These are phyloP conservation scores for Grantiella picta DNA, from an alignment of 2,113 vertebrate species.

Conservation along the genomic window DNA sequence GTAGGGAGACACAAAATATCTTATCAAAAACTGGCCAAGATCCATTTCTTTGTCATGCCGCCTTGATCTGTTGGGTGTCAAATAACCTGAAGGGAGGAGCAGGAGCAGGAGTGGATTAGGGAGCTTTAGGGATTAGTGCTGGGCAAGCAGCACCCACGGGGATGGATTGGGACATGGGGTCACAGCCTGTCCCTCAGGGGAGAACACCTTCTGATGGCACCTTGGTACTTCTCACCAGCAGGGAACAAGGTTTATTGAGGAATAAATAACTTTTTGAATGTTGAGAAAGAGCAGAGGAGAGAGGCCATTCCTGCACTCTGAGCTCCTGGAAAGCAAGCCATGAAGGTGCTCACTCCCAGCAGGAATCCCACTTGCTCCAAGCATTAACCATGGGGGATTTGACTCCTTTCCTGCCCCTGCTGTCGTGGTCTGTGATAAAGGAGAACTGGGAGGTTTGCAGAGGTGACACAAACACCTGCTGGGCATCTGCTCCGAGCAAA, in stretches of 20 bases:
- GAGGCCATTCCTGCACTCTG: background rate
- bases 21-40: background rate
- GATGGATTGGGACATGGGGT: background rate
- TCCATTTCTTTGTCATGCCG: background rate
- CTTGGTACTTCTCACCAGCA: rapidly evolving
- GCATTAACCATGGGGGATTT: rapidly evolving
- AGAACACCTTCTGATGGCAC: background rate
- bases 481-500: rapidly evolving
- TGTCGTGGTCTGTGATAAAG: background rate
- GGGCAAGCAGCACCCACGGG: background rate
- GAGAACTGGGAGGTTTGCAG: background rate
- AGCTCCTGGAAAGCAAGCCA: background rate
- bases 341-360: background rate
- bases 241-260: background rate
- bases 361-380: background rate
- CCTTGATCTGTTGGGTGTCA: background rate
- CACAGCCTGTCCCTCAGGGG: background rate
- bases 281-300: background rate
- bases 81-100: background rate
- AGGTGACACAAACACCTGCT: background rate
- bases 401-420: background rate
- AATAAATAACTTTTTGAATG: background rate
- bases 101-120: background rate
- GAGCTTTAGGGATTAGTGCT: background rate
- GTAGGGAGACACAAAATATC: constrained; percentile 50